A percentile compares a stretch with the other conserved stretches of the same genome.
These are phyloP conservation scores for Dissostichus mawsoni DNA, from an alignment of 2,113 vertebrate genomes.

Conservation along the genomic window DNA sequence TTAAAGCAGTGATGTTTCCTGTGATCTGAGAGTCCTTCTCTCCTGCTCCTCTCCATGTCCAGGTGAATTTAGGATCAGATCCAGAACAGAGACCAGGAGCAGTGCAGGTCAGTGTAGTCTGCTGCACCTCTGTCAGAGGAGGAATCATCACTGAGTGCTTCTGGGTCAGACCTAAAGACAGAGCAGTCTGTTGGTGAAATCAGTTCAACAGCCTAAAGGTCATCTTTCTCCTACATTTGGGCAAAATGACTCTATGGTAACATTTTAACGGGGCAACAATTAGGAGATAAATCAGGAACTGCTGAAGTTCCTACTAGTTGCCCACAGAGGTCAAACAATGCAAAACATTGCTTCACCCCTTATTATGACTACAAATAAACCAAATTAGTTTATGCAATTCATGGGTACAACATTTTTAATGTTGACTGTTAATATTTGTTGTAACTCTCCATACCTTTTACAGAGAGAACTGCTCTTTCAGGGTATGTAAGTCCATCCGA, in stretches of 20 bases:
- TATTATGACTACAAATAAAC: not conserved
- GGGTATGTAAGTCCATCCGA: not conserved
- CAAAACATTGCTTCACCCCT: not conserved
- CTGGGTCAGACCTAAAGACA: conserved; percentile 42
- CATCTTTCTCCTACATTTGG: not conserved
- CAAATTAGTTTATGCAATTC: not conserved
- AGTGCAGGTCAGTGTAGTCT: conserved; percentile 59
- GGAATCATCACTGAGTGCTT: conserved; percentile 44
- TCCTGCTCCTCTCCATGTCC: conserved; percentile 42
- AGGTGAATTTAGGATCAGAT: conserved; percentile 50
- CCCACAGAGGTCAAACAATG: not conserved
- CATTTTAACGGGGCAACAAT: no score
- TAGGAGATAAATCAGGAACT: not conserved
- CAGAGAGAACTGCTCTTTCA: not conserved
- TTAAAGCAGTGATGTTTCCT: not conserved
- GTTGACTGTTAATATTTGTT: not conserved
- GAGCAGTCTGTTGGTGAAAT: not conserved
- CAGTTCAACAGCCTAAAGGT: not conserved
- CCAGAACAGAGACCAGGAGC: conserved; percentile 66
- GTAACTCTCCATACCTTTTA: conserved; percentile 25
- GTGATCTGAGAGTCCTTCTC: not conserved
- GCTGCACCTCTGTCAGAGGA: conserved; percentile 40
- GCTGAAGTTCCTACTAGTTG: not conserved
- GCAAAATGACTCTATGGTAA: not conserved
- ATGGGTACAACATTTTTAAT: not conserved